phyloP scores from a whole-genome alignment of 2,888 invertebrate species.

The Philonicus albiceps region DNA sequence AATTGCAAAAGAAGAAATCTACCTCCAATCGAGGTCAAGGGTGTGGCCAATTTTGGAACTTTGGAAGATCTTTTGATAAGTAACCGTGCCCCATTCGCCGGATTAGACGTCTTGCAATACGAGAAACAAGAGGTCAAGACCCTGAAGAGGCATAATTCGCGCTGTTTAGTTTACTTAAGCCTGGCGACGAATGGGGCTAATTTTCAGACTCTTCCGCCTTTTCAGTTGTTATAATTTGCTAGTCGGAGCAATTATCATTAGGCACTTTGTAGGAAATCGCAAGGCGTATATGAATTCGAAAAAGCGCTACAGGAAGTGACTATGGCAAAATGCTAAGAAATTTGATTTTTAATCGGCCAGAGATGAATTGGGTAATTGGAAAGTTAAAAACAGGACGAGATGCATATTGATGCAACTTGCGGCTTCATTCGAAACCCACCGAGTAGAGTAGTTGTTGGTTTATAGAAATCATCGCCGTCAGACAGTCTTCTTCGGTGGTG shows the following conservation, averaged over 20 bases:
- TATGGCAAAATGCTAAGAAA: neutral
- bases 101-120: neutral
- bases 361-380: neutral
- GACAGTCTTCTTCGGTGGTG: neutral
- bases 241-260: neutral
- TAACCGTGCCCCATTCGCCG: neutral
- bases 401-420: neutral
- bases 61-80: neutral
- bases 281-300: neutral
- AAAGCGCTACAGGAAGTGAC: neutral
- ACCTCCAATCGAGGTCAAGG: conserved; percentile 21
- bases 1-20: conserved; percentile 17
- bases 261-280: neutral
- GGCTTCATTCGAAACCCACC: neutral
- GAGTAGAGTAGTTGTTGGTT: neutral
- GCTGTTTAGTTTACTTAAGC: neutral
- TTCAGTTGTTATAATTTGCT: neutral
- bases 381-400: neutral
- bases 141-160: neutral
- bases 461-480: neutral
- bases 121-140: neutral
- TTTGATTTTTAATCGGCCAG: neutral
- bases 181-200: neutral
- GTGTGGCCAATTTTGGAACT: neutral
- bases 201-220: neutral